Percentiles rank a stretch among this genome's conserved stretches.
Conservation (phyloP, 2,113 vertebrate species). For the Pycnonotus jocosus region DNA sequence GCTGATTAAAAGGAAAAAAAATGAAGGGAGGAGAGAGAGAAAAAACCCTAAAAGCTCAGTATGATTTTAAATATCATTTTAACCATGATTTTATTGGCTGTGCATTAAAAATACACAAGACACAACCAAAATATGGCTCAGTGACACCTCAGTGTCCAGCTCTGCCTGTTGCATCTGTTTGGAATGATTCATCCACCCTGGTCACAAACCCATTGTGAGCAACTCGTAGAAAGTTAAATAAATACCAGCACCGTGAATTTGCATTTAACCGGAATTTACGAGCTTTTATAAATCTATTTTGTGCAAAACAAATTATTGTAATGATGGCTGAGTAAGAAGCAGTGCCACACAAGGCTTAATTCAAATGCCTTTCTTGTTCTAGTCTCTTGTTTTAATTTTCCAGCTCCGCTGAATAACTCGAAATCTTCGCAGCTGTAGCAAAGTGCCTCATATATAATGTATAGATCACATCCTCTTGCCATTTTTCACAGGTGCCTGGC, state of each 20-base stretch:
- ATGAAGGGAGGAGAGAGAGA: not conserved
- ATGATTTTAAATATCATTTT: not conserved
- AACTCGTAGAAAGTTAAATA: not conserved
- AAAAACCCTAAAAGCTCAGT: not conserved
- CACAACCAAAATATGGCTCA: not conserved
- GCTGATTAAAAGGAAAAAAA: not conserved
- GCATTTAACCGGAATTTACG: not conserved
- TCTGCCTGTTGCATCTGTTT: not conserved
- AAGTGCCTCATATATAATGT: conserved; percentile 62
- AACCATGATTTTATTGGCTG: not conserved
- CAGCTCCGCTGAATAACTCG: not conserved
- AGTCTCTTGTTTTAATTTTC: conserved; percentile 31
- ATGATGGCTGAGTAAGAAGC: not conserved
- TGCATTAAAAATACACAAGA: not conserved
- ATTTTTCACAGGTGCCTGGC: conserved; percentile 65
- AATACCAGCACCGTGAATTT: not conserved
- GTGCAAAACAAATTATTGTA: conserved; percentile 32
- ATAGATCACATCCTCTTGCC: conserved; percentile 60
- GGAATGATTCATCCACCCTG: not conserved
- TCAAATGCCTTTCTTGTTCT: not conserved
- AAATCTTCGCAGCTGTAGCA: conserved; percentile 50
- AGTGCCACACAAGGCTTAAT: not conserved
- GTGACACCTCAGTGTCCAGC: not conserved
- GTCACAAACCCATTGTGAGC: not conserved
- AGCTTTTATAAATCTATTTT: conserved; percentile 38